Percentiles rank a stretch among this genome's conserved stretches.
Conservation (phyloP, 2,888 invertebrate genomes). For the Lycocerus yunnanus region DNA sequence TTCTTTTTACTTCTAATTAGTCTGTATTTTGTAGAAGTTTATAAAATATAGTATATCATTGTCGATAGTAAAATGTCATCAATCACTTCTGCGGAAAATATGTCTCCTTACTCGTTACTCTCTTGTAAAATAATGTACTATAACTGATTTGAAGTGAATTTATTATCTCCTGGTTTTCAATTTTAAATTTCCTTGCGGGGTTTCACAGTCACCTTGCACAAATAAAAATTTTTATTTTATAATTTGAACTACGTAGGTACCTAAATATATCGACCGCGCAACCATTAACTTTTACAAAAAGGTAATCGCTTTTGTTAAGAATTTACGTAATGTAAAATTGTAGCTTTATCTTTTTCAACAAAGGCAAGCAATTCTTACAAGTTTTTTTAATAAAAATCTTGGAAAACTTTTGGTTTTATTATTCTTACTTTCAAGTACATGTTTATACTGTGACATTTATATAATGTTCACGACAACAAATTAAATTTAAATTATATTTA, state of each 20-base stretch:
- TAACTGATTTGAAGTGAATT: too few relatives aligned
- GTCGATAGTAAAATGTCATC: too few relatives aligned
- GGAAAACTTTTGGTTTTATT: neutral
- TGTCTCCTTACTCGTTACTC: too few relatives aligned
- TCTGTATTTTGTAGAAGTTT: too few relatives aligned
- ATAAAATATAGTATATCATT: too few relatives aligned
- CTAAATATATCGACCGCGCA: neutral
- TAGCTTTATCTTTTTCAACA: neutral
- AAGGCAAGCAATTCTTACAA: neutral
- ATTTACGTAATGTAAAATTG: neutral
- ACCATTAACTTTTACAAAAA: neutral
- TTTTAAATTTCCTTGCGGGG: neutral
- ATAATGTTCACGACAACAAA: neutral
- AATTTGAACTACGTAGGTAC: neutral
- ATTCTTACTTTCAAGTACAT: neutral
- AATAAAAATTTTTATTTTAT: neutral
- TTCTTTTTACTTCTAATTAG: too few relatives aligned
- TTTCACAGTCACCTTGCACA: neutral
- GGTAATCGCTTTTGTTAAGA: neutral
- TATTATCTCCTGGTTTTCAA: too few relatives aligned
- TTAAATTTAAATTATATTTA: neutral
- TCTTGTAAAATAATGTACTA: too few relatives aligned
- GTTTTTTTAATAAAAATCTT: neutral
- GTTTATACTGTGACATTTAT: neutral
- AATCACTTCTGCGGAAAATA: too few relatives aligned